Evolutionary conservation across 2,888 invertebrate genomes (phyloP), one percentile per base, ranked within the genome.

Genomic region (Gnatocerus cornutus): DNA sequence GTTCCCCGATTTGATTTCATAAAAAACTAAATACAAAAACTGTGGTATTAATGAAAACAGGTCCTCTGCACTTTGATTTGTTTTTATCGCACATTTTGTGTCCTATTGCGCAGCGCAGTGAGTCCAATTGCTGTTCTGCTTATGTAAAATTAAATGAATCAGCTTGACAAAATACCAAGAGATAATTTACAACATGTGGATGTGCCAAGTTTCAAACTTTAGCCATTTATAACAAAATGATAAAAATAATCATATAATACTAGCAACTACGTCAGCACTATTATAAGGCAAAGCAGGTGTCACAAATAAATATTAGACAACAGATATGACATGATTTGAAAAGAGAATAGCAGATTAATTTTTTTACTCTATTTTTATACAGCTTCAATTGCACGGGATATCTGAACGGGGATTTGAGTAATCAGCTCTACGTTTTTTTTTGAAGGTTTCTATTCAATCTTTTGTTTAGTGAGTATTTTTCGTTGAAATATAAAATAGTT

Each of bases 221-320:
- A 29, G 10, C 30, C 33, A 33, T 52, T 33, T 52, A 33, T 30
- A 27, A 52, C 30, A 30, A 52, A 30, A 13, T 21, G 48, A 48
- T 48, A 48, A 48, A 48, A 48, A 48, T 48, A 48, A 48, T 48
- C 48, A 12, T 33, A 52, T 33, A 52, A 52, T 52, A 52, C 30
- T 27, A 14, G 33, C 14, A 52, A 52, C 7, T 30, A 30, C 52
- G 52, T 52, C 52, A 52, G 9, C 52, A 52, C 33, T 52, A 52
- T 52, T 33, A 52, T 52, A 52, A 30, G 14, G 33, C 33, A 30
- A 9, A 33, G 33, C 52, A 52, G 52, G 52, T 52, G 52, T 52
- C 30, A 30, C 30, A 52, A 52, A 52, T 52, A 52, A 52, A 52
- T 30, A 52, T 52, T 33, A 30, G 9, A 52, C 16, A 33, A 50